Evolutionary conservation across 2,888 invertebrate species (phyloP).

Genomic region (Cataglyphis albicans): DNA sequence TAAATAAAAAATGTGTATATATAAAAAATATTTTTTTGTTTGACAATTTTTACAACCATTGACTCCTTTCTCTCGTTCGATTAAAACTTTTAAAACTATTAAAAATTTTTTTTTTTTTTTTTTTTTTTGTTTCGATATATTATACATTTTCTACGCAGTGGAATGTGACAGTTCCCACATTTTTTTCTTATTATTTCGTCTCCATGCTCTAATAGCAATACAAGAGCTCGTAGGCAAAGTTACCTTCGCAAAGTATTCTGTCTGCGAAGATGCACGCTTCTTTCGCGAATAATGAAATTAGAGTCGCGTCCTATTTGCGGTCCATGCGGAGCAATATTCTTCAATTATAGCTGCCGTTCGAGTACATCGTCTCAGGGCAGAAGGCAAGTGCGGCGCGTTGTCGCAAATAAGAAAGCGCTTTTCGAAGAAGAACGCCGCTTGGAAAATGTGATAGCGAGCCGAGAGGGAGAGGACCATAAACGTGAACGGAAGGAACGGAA

Average conservation of each 20-base stretch:
- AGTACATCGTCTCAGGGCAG: slow-evolving; percentile 48
- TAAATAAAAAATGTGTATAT: neutral
- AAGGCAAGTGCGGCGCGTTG: slow-evolving; percentile 47
- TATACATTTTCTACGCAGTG: slow-evolving; percentile 50
- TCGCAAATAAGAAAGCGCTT: slow-evolving; percentile 74
- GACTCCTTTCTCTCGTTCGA: slow-evolving; percentile 26
- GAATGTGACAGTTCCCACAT: slow-evolving; percentile 29
- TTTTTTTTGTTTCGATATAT: slow-evolving; percentile 22
- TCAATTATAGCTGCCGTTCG: slow-evolving; percentile 77
- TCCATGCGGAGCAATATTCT: slow-evolving; percentile 79
- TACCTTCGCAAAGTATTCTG: slow-evolving; percentile 71
- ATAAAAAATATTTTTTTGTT: neutral
- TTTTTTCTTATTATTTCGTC: slow-evolving; percentile 47
- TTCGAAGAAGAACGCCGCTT: slow-evolving; percentile 63
- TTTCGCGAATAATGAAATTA: slow-evolving; percentile 77
- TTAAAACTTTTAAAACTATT: neutral
- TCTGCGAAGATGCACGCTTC: slow-evolving; percentile 66
- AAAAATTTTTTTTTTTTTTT: too few species aligned
- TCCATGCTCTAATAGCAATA: slow-evolving; percentile 69
- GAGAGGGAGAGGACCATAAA: slow-evolving; percentile 38
- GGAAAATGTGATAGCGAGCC: slow-evolving; percentile 68
- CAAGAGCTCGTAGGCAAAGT: slow-evolving; percentile 62
- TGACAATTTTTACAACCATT: slow-evolving; percentile 4
- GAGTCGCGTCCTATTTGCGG: slow-evolving; percentile 78
- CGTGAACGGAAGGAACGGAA: slow-evolving; percentile 13